Conservation (phyloP, 2,888 invertebrate species). For the Microplitis manilae region DNA sequence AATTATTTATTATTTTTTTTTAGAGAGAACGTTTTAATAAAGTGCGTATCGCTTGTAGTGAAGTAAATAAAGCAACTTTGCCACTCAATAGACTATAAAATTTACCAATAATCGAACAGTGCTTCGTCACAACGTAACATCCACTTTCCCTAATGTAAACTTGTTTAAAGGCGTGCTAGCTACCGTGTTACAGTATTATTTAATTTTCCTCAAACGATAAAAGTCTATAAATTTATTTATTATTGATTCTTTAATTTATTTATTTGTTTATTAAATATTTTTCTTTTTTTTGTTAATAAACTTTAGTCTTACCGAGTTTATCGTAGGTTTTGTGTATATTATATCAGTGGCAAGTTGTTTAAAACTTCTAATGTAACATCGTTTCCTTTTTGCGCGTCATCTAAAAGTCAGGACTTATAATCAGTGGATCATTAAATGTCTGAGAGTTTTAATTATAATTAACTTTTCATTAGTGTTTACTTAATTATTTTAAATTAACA, state of each 20-base stretch:
- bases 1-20: not conserved
- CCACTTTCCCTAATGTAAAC: slow-evolving; percentile 39
- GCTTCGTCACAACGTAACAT: slow-evolving; percentile 27
- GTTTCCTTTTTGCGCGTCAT: slow-evolving; percentile 15
- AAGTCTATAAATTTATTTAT: slow-evolving; percentile 5
- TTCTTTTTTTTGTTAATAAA: not conserved
- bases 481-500: not conserved
- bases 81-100: slow-evolving; percentile 35
- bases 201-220: slow-evolving; percentile 5
- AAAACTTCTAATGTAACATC: slow-evolving; percentile 22
- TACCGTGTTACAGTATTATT: slow-evolving; percentile 34
- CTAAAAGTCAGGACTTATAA: slow-evolving; percentile 11
- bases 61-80: slow-evolving; percentile 38
- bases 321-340: slow-evolving; percentile 10
- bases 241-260: not conserved
- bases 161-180: slow-evolving; percentile 41
- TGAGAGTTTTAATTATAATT: not conserved
- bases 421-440: not conserved
- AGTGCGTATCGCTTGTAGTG: slow-evolving; percentile 17
- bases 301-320: slow-evolving; percentile 25
- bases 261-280: not conserved
- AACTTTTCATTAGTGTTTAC: slow-evolving; percentile 8
- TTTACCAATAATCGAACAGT: slow-evolving; percentile 37
- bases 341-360: slow-evolving; percentile 22
- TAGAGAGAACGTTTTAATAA: not conserved